These are phyloP conservation scores for Wiebesia pumilae DNA, from an alignment of 1,140 invertebrate genomes.

Conservation along the genomic window DNA sequence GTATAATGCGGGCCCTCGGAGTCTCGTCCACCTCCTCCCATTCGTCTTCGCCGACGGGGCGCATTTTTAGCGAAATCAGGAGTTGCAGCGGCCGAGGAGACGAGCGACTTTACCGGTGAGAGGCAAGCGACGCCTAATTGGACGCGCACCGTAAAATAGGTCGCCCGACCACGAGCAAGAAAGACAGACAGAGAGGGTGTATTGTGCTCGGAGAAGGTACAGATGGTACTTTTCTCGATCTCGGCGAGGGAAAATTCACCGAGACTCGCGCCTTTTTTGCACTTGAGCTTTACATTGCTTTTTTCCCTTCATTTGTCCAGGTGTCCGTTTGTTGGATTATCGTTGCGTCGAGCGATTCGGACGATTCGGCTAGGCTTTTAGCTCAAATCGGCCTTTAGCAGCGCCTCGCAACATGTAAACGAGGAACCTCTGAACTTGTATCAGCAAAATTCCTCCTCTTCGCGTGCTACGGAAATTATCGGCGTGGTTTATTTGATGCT, in stretches of 20 bases:
- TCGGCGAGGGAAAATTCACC: background rate
- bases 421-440: background rate
- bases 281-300: background rate
- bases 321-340: background rate
- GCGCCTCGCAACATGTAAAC: too few relatives aligned
- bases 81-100: background rate
- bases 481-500: too few relatives aligned
- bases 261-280: background rate
- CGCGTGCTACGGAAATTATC: too few relatives aligned
- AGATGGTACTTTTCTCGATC: background rate
- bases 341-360: background rate
- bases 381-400: background rate
- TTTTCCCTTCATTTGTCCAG: background rate
- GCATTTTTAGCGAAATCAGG: conserved; percentile 13
- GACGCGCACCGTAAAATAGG: conserved; percentile 9
- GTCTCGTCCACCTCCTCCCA: background rate
- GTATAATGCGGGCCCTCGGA: background rate
- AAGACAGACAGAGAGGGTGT: background rate
- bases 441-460: too few relatives aligned
- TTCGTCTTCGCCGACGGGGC: conserved; percentile 9
- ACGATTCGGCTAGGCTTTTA: background rate
- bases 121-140: conserved; percentile 26
- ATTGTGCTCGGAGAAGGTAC: background rate
- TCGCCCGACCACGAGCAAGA: background rate
- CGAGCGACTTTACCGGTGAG: conserved; percentile 9